phyloP scores from a whole-genome alignment of 2,888 invertebrate genomes.

The Cremastinae sp. region DNA sequence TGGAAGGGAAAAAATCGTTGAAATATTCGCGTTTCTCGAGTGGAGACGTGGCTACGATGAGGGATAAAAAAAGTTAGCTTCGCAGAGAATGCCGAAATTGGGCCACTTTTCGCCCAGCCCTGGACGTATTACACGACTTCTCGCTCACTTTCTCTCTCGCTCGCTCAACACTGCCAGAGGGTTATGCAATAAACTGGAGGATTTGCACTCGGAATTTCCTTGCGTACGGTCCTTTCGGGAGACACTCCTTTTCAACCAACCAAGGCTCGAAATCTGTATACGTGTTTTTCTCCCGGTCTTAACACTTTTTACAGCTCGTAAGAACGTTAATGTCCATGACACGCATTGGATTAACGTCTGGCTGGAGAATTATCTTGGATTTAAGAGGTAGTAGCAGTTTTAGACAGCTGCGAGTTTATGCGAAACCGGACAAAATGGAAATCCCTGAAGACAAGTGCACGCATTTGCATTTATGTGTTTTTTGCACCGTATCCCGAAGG shows the following conservation, averaged over 20 bases:
- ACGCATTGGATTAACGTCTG: conserved; percentile 67
- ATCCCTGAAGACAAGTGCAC: neutral
- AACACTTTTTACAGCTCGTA: conserved; percentile 65
- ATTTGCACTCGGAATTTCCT: conserved; percentile 30
- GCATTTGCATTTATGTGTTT: conserved; percentile 4
- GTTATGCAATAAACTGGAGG: conserved; percentile 6
- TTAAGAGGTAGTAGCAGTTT: conserved; percentile 57
- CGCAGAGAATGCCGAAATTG: conserved; percentile 54
- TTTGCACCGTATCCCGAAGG: neutral
- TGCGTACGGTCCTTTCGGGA: conserved; percentile 11
- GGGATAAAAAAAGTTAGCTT: conserved; percentile 29
- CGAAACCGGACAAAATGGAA: conserved; percentile 10
- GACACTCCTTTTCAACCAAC: conserved; percentile 1
- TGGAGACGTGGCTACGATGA: conserved; percentile 16
- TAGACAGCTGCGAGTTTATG: conserved; percentile 54
- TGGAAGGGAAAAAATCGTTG: neutral
- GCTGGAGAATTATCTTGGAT: conserved; percentile 68
- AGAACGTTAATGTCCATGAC: conserved; percentile 68
- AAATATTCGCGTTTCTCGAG: conserved; percentile 52
- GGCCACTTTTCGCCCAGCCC: conserved; percentile 46
- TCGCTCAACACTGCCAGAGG: neutral
- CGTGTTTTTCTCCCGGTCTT: conserved; percentile 49
- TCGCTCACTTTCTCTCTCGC: conserved; percentile 17
- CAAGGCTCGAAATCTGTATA: conserved; percentile 21
- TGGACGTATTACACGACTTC: conserved; percentile 19